These are phyloP conservation scores for Chionoecetes opilio DNA, from an alignment of 1,140 invertebrate genomes.

Conservation along the genomic window DNA sequence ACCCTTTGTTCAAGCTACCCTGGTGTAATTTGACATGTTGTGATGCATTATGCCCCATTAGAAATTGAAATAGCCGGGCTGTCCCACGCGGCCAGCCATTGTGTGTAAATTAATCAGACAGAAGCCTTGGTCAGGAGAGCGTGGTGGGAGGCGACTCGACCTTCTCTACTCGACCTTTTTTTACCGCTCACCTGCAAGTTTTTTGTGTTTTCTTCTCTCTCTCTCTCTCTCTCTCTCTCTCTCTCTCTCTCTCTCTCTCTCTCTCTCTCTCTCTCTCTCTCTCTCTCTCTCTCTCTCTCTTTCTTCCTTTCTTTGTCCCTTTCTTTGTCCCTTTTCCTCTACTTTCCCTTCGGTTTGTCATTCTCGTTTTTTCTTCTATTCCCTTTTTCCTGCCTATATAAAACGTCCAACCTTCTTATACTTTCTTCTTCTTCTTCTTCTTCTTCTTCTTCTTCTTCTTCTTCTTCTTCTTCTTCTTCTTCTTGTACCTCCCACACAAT, in stretches of 20 bases:
- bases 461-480: too few species aligned
- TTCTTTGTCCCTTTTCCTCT: too few species aligned
- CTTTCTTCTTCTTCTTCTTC: too few species aligned
- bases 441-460: too few species aligned
- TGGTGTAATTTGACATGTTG: slow-evolving; percentile 74
- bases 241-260: neutral
- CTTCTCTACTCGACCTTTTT: neutral
- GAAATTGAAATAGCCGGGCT: slow-evolving; percentile 70
- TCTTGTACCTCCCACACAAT: too few species aligned
- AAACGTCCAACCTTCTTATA: too few species aligned
- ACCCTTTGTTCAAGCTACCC: slow-evolving; percentile 57
- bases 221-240: neutral
- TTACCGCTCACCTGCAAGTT: too few species aligned
- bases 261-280: neutral
- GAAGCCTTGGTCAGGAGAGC: slow-evolving; percentile 59
- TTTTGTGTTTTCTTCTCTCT: neutral
- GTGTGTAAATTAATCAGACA: slow-evolving; percentile 74
- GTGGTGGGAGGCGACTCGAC: neutral
- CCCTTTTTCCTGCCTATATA: too few species aligned
- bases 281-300: neutral
- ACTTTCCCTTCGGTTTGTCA: neutral
- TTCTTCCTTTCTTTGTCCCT: neutral
- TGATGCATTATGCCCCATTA: slow-evolving; percentile 74
- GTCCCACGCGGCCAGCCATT: slow-evolving; percentile 56
- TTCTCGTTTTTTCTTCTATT: too few species aligned